phyloP scores from a whole-genome alignment of 2,888 invertebrate genomes.

The Dascillus cervinus region DNA sequence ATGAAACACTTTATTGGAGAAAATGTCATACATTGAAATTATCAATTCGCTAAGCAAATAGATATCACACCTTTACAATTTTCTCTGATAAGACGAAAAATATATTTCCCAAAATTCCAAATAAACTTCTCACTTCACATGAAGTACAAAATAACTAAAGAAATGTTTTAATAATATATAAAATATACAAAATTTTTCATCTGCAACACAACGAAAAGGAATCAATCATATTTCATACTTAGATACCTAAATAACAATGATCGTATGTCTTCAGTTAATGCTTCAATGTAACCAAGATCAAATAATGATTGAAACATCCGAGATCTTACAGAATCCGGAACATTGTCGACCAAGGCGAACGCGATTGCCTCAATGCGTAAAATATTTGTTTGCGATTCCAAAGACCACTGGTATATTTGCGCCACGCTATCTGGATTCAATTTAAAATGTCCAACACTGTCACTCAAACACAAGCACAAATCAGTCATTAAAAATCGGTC shows the following conservation, averaged over 20 bases:
- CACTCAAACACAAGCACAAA: constrained; percentile 45
- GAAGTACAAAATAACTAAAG: too few relatives aligned
- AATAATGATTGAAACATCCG: constrained; percentile 46
- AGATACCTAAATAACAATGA: constrained; percentile 30
- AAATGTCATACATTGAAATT: too few relatives aligned
- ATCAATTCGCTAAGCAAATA: too few relatives aligned
- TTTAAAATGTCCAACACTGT: constrained; percentile 49
- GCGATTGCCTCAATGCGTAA: constrained; percentile 53
- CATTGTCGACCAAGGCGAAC: constrained; percentile 48
- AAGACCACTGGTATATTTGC: constrained; percentile 52
- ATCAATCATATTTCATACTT: constrained; percentile 4
- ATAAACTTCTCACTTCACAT: too few relatives aligned
- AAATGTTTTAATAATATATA: too few relatives aligned
- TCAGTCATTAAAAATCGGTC: constrained; percentile 53
- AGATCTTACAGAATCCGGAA: constrained; percentile 43
- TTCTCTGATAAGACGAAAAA: too few relatives aligned
- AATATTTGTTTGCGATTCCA: constrained; percentile 54
- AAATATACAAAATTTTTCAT: too few relatives aligned
- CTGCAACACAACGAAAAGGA: too few relatives aligned
- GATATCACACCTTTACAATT: too few relatives aligned
- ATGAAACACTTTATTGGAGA: too few relatives aligned
- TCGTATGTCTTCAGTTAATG: constrained; percentile 49
- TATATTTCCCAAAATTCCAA: too few relatives aligned
- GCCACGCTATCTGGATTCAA: constrained; percentile 47
- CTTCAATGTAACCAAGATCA: constrained; percentile 46